phyloP scores from a whole-genome alignment of 2,113 vertebrate genomes.

The Catharus minimus region DNA sequence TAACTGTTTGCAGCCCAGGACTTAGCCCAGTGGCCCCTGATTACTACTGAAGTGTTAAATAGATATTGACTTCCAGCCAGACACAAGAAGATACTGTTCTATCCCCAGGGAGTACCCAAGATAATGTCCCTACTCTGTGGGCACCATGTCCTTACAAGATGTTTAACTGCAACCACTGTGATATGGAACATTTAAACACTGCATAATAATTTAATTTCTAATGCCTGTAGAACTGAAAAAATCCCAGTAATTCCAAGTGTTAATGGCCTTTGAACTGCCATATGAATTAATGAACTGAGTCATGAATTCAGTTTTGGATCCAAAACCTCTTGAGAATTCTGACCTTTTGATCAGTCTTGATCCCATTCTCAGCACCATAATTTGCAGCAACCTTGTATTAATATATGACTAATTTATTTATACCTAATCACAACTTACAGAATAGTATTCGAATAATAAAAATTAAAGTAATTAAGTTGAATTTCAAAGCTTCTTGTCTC shows the following conservation, averaged over 20 bases:
- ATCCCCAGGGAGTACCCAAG: background rate
- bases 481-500: background rate
- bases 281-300: background rate
- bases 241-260: background rate
- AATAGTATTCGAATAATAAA: background rate
- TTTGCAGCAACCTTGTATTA: background rate
- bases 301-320: background rate
- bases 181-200: background rate
- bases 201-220: background rate
- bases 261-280: background rate
- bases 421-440: background rate
- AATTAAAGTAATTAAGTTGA: background rate
- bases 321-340: background rate
- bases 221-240: background rate
- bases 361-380: background rate
- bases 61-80: background rate
- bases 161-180: background rate
- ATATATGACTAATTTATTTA: background rate
- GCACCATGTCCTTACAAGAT: background rate
- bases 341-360: background rate
- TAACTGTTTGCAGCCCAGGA: background rate
- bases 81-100: background rate
- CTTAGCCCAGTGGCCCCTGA: background rate
- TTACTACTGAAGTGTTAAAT: background rate
- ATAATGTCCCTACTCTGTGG: background rate